phyloP scores from a whole-genome alignment of 2,888 invertebrate genomes.

The Tinea pellionella region DNA sequence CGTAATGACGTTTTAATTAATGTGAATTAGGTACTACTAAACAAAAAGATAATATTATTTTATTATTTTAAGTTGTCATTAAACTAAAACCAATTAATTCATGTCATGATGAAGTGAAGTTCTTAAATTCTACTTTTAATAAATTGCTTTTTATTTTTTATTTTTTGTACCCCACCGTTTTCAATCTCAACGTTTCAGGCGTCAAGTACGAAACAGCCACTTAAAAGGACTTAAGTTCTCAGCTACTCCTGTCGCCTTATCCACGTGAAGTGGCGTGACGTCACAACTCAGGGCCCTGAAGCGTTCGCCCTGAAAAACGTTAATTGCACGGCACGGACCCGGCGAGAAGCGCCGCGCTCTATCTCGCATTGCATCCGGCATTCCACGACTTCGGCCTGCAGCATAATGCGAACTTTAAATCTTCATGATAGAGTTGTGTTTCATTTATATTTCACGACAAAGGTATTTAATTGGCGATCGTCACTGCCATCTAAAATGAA shows the following conservation, averaged over 20 bases:
- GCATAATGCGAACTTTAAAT: not conserved
- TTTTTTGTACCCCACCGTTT: not conserved
- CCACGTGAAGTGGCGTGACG: conserved; percentile 37
- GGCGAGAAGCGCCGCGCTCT: conserved; percentile 28
- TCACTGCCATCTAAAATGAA: conserved; percentile 25
- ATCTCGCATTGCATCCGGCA: conserved; percentile 31
- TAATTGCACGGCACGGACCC: conserved; percentile 51
- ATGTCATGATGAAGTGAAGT: not conserved
- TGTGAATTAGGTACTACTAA: not conserved
- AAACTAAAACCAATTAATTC: not conserved
- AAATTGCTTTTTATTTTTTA: not conserved
- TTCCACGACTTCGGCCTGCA: conserved; percentile 20
- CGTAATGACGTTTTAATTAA: not conserved
- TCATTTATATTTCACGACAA: not conserved
- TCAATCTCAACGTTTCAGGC: not conserved
- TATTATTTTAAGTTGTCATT: not conserved
- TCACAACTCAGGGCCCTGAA: conserved; percentile 35
- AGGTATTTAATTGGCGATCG: conserved; percentile 19
- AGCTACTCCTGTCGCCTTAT: conserved; percentile 25
- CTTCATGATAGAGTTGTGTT: not conserved
- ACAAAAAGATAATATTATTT: not conserved
- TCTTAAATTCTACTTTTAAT: not conserved
- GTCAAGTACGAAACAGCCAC: conserved; percentile 10
- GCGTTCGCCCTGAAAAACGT: conserved; percentile 50
- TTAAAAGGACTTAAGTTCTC: conserved; percentile 10